A percentile compares a stretch with the other conserved stretches of the same genome.
Conservation (phyloP, 2,113 vertebrate species). For the Crotalus tigris region DNA sequence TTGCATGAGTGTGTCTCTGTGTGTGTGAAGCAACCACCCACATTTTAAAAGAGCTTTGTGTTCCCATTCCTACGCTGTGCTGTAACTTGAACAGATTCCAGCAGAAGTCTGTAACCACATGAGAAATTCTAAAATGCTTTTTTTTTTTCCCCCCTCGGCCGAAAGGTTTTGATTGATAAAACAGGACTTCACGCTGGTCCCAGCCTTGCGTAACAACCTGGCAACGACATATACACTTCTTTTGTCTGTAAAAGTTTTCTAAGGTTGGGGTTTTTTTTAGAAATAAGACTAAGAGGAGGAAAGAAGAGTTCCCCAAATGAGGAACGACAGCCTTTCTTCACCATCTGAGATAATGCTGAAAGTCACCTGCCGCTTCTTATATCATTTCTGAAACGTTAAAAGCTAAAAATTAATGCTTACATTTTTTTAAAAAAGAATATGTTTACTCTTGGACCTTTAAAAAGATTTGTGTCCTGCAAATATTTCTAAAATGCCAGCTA, state of each 20-base stretch:
- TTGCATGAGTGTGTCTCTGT: not conserved
- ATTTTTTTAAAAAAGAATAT: not conserved
- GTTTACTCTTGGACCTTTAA: not conserved
- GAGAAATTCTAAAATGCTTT: not conserved
- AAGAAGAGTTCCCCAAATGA: not conserved
- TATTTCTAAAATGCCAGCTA: not conserved
- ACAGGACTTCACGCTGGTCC: not conserved
- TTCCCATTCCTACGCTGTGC: not conserved
- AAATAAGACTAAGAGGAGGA: not conserved
- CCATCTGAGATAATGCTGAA: too few species aligned
- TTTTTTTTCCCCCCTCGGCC: not conserved
- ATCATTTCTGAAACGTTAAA: not conserved
- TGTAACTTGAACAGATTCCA: not conserved
- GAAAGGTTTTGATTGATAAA: not conserved
- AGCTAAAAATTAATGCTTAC: not conserved
- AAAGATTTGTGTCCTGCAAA: not conserved
- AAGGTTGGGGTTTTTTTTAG: too few species aligned
- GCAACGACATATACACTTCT: not conserved
- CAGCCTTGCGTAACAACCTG: not conserved
- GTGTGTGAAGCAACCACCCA: not conserved
- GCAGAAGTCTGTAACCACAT: not conserved
- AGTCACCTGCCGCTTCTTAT: not conserved
- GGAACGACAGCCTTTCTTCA: not conserved
- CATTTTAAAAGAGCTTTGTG: not conserved
- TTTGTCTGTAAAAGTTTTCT: not conserved